phyloP scores from a whole-genome alignment of 2,113 vertebrate genomes.

The Myocastor coypus region DNA sequence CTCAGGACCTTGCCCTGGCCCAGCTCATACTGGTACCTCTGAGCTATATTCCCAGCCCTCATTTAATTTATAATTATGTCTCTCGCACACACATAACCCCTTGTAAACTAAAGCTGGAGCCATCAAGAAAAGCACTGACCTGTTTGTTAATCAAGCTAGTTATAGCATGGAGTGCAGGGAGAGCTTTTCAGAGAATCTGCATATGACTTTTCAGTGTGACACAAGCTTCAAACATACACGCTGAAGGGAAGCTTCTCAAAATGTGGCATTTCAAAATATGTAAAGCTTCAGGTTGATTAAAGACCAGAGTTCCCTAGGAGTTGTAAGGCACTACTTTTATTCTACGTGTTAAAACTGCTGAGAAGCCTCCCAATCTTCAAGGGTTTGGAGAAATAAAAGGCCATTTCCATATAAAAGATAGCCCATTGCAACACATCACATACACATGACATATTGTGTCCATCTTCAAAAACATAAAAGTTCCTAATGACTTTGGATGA shows the following conservation, averaged over 20 bases:
- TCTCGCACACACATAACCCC: background rate
- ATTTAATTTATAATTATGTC: background rate
- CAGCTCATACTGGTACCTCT: no score
- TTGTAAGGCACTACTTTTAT: background rate
- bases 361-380: background rate
- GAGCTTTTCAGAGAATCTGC: background rate
- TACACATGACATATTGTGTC: background rate
- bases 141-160: background rate
- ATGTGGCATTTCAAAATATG: background rate
- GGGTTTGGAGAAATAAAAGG: background rate
- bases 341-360: background rate
- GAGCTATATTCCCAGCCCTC: no score
- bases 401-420: background rate
- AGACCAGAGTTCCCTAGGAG: background rate
- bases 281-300: background rate
- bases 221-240: background rate
- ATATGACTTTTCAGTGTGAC: background rate
- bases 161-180: background rate
- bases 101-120: background rate
- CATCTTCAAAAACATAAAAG: background rate
- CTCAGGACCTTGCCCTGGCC: no score
- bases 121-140: background rate
- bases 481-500: background rate
- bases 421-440: background rate
- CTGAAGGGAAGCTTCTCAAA: background rate